A percentile compares a stretch with the other conserved stretches of the same genome.
These are phyloP conservation scores for Proterorhinus semilunaris DNA, from an alignment of 2,113 vertebrate species.

Conservation along the genomic window DNA sequence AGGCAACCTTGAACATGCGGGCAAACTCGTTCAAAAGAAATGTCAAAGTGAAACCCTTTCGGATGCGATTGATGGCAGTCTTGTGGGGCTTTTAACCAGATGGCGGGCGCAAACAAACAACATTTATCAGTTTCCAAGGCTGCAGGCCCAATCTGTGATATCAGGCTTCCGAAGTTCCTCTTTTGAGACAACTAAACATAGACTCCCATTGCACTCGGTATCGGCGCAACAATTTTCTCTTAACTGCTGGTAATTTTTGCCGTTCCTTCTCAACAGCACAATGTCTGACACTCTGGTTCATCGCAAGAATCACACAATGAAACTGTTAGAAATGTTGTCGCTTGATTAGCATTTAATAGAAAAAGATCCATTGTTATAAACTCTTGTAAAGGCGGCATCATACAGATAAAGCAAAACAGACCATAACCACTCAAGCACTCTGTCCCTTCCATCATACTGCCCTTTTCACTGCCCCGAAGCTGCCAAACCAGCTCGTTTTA, in stretches of 20 bases:
- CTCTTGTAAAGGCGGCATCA: no score
- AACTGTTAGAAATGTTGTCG: not conserved
- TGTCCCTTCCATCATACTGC: no score
- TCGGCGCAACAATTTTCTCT: not conserved
- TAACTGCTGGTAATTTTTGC: not conserved
- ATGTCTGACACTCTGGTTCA: not conserved
- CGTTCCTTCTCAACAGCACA: not conserved
- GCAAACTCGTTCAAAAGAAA: not conserved
- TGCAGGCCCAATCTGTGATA: not conserved
- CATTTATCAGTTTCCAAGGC: not conserved
- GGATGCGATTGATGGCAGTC: not conserved
- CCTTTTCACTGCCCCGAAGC: no score
- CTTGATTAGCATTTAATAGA: not conserved
- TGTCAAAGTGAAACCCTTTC: not conserved
- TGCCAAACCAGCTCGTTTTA: no score
- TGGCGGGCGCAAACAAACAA: not conserved
- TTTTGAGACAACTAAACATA: not conserved
- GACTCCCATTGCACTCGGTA: not conserved
- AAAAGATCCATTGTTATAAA: not conserved
- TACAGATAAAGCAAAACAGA: no score
- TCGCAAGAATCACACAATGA: not conserved
- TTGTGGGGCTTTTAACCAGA: slow-evolving; percentile 1
- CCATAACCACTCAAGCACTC: no score
- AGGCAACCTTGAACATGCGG: not conserved
- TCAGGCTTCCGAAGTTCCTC: not conserved